Evolutionary conservation across 1,140 invertebrate species (phyloP).

Genomic region (Probaryconus sp.): DNA sequence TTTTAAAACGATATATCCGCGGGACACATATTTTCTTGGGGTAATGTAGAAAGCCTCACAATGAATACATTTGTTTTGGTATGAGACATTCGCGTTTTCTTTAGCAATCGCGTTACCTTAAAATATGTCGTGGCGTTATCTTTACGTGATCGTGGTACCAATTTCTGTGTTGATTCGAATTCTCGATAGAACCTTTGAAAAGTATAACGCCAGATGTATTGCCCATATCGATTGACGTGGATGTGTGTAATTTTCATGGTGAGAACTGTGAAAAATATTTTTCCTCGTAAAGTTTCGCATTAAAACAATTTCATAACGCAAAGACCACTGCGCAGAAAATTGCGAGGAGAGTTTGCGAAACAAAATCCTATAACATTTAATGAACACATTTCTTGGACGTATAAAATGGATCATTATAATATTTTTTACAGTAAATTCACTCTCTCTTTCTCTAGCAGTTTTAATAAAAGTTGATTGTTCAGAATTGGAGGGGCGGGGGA

Average conservation of each 20-base stretch:
- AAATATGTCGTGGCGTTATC: slow-evolving; percentile 63
- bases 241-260: slow-evolving; percentile 9
- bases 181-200: slow-evolving; percentile 18
- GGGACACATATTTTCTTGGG: background rate
- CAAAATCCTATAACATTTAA: background rate
- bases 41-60: background rate
- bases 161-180: slow-evolving; percentile 44
- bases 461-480: slow-evolving; percentile 28
- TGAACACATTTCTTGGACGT: background rate
- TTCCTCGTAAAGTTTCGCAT: too few species aligned
- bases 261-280: slow-evolving; percentile 1
- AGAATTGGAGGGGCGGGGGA: too few species aligned
- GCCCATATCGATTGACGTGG: slow-evolving; percentile 11
- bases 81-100: slow-evolving; percentile 9
- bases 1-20: too few species aligned
- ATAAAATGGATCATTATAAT: slow-evolving; percentile 3
- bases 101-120: slow-evolving; percentile 30
- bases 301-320: too few species aligned
- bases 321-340: too few species aligned
- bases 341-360: too few species aligned
- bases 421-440: slow-evolving; percentile 17
- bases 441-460: too few species aligned
- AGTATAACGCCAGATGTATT: slow-evolving; percentile 11
- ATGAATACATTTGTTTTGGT: slow-evolving; percentile 3
- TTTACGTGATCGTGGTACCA: slow-evolving; percentile 57